Percentiles rank a stretch among this genome's conserved stretches.
phyloP scores from a whole-genome alignment of 1,140 invertebrate species.

The Cataglyphis hispanica region DNA sequence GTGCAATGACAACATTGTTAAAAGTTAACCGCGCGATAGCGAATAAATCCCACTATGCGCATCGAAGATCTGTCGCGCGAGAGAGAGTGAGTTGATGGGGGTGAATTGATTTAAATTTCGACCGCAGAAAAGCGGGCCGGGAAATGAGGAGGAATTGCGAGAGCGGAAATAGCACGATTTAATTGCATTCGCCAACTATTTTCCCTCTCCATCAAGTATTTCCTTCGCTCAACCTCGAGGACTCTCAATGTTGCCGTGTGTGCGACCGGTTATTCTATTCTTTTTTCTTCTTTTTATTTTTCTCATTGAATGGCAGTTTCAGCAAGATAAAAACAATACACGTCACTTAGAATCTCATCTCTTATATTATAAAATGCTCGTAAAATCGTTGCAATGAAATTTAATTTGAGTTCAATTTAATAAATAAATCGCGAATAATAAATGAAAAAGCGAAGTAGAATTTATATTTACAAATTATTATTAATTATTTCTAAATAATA shows the following conservation, averaged over 20 bases:
- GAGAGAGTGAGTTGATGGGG: background rate
- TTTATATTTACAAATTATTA: too few relatives aligned
- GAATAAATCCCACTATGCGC: slow-evolving; percentile 31
- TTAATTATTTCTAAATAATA: too few relatives aligned
- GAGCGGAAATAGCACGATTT: slow-evolving; percentile 23
- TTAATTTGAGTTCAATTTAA: background rate
- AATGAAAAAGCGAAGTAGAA: too few relatives aligned
- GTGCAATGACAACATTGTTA: slow-evolving; percentile 55
- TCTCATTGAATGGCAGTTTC: background rate
- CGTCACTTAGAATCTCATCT: background rate
- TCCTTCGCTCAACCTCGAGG: background rate
- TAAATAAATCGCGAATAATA: too few relatives aligned
- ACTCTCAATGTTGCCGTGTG: background rate
- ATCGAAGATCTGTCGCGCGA: slow-evolving; percentile 16
- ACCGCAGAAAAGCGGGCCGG: slow-evolving; percentile 25
- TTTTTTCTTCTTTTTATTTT: background rate
- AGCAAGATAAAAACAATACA: slow-evolving; percentile 3
- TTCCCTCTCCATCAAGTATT: slow-evolving; percentile 15
- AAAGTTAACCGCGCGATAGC: slow-evolving; percentile 50
- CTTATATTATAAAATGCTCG: background rate
- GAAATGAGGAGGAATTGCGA: background rate
- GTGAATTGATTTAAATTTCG: slow-evolving; percentile 54
- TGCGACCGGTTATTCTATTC: background rate
- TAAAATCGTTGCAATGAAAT: background rate
- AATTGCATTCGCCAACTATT: slow-evolving; percentile 37